A percentile compares a stretch with the other conserved stretches of the same genome.
These are phyloP conservation scores for Prostheceraeus crozeri DNA, from an alignment of 2,888 invertebrate genomes.

Conservation along the genomic window DNA sequence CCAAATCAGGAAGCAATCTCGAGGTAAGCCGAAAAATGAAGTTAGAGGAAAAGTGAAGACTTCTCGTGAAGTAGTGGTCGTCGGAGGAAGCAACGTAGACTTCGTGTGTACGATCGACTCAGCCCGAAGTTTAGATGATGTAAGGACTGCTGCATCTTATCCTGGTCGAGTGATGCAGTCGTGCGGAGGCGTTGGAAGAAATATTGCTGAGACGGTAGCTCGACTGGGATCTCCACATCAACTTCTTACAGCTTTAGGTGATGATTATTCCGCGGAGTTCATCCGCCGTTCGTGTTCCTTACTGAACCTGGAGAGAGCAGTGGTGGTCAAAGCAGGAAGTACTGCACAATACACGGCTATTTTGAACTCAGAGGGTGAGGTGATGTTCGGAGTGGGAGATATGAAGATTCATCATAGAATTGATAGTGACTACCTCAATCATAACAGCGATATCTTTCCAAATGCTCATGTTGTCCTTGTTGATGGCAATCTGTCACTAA, in stretches of 20 bases:
- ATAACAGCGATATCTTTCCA: not conserved
- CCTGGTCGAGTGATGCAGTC: conserved; percentile 47
- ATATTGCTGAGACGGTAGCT: conserved; percentile 76
- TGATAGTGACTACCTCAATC: conserved; percentile 59
- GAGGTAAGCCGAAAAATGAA: no score
- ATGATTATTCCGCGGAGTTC: conserved; percentile 60
- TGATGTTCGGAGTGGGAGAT: conserved; percentile 72
- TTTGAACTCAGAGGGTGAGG: conserved; percentile 69
- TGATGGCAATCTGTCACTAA: conserved; percentile 35
- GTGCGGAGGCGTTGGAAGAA: conserved; percentile 80
- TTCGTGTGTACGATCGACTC: conserved; percentile 46
- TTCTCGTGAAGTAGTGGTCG: conserved; percentile 16
- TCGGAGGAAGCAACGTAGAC: conserved; percentile 37
- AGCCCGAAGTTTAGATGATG: no score
- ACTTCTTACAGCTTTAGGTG: conserved; percentile 71
- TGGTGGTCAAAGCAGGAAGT: no score
- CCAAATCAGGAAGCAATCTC: conserved; percentile 33
- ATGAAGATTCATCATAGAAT: conserved; percentile 72
- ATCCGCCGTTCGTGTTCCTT: conserved; percentile 40
- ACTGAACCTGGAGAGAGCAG: conserved; percentile 3
- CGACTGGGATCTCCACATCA: conserved; percentile 63
- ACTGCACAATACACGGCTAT: no score
- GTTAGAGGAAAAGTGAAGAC: not conserved
- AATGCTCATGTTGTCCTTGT: conserved; percentile 28
- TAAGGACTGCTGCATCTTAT: no score